Conservation (phyloP, 2,888 invertebrate species). For the Scaptomyza parva region DNA sequence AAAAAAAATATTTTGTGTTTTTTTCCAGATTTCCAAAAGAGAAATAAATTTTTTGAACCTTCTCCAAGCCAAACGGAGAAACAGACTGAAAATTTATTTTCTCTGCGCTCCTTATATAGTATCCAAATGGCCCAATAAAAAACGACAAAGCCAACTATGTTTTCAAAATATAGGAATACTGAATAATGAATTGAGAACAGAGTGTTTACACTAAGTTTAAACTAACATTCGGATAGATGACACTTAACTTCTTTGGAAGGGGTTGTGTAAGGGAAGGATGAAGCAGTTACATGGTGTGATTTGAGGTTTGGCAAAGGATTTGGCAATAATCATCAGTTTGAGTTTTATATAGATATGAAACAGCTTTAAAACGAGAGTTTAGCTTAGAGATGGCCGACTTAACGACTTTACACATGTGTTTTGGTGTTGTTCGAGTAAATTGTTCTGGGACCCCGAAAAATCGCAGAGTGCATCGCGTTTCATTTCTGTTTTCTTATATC, state of each 20-base stretch:
- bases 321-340: background rate
- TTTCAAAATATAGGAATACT: too few relatives aligned
- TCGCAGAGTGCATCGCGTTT: too few relatives aligned
- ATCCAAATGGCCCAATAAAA: background rate
- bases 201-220: too few relatives aligned
- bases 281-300: background rate
- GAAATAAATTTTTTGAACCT: background rate
- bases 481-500: background rate
- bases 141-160: background rate
- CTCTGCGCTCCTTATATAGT: background rate
- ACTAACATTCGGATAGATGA: too few relatives aligned
- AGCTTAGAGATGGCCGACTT: background rate
- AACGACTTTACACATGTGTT: background rate
- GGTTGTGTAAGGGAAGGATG: too few relatives aligned
- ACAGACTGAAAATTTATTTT: background rate
- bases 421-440: background rate
- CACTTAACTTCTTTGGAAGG: too few relatives aligned
- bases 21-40: background rate
- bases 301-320: too few relatives aligned
- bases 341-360: background rate
- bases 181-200: too few relatives aligned
- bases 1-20: background rate
- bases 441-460: background rate
- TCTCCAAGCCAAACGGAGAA: background rate
- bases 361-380: background rate